Evolutionary conservation across 2,113 vertebrate species (phyloP).

Genomic region (Amblyopsis rosae): DNA sequence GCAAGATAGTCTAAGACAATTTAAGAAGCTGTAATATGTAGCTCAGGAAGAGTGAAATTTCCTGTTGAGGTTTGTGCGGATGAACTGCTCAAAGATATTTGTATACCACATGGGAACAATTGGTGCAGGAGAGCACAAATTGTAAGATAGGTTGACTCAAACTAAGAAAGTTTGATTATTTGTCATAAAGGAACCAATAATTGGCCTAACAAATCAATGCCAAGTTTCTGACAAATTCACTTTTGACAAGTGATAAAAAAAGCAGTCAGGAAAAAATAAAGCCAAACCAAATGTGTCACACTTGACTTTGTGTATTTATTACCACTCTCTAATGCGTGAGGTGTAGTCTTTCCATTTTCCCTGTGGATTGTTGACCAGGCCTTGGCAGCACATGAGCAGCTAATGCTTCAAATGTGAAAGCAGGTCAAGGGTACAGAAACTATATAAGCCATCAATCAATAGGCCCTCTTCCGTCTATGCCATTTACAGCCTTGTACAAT

Average conservation of each 20-base stretch:
- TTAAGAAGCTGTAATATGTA: background rate
- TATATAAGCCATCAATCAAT: slow-evolving; percentile 24
- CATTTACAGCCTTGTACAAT: slow-evolving; percentile 8
- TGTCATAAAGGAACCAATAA: too few species aligned
- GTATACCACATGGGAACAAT: background rate
- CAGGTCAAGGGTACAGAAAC: slow-evolving; percentile 38
- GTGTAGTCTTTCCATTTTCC: slow-evolving; percentile 6
- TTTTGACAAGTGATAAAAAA: too few species aligned
- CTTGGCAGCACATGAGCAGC: slow-evolving; percentile 26
- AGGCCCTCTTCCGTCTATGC: background rate
- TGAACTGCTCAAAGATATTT: background rate
- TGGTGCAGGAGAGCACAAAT: background rate
- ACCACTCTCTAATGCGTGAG: background rate
- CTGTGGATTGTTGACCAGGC: slow-evolving; percentile 7
- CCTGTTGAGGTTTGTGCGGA: slow-evolving; percentile 7
- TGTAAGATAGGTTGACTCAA: background rate
- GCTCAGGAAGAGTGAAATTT: slow-evolving; percentile 4
- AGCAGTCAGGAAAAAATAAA: too few species aligned
- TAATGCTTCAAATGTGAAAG: slow-evolving; percentile 28
- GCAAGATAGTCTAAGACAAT: background rate
- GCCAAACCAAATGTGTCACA: background rate
- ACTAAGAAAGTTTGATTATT: too few species aligned
- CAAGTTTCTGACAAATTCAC: too few species aligned
- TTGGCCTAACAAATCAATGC: too few species aligned
- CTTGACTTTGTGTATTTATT: slow-evolving; percentile 6